A percentile compares a stretch with the other conserved stretches of the same genome.
These are phyloP conservation scores for Nebria ingens DNA, from an alignment of 1,140 invertebrate species.

Conservation along the genomic window DNA sequence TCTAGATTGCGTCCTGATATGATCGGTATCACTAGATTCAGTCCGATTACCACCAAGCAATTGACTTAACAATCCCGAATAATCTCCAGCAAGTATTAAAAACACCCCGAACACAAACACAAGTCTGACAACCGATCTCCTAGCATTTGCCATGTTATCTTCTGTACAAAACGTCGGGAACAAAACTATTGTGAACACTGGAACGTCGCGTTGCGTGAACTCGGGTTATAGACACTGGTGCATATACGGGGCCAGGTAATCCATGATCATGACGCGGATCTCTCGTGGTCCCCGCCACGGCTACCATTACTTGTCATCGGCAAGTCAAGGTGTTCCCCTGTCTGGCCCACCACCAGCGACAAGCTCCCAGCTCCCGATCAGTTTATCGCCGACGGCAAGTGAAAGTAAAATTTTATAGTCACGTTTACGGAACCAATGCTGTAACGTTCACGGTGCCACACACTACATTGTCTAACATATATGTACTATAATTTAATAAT, in stretches of 20 bases:
- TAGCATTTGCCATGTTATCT: constrained; percentile 23
- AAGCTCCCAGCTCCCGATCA: too few species aligned
- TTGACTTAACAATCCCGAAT: constrained; percentile 28
- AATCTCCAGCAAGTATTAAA: constrained; percentile 28
- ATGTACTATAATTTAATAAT: too few species aligned
- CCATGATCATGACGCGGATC: neutral
- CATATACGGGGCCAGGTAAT: neutral
- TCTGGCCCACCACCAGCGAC: neutral
- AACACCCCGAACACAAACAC: constrained; percentile 28
- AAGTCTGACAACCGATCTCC: constrained; percentile 27
- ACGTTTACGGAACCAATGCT: neutral
- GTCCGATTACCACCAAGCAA: constrained; percentile 25
- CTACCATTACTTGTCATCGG: neutral
- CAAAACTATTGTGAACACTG: neutral
- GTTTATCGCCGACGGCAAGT: neutral
- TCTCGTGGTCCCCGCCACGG: neutral
- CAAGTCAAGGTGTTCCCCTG: neutral
- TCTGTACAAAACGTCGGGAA: neutral
- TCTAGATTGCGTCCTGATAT: constrained; percentile 17
- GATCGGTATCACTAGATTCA: constrained; percentile 17
- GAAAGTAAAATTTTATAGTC: neutral
- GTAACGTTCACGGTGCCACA: too few species aligned
- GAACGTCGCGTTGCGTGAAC: neutral
- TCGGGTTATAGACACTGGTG: neutral
- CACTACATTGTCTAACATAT: too few species aligned